Conservation (phyloP, 2,113 vertebrate genomes). For the Pelecanoides urinatrix region DNA sequence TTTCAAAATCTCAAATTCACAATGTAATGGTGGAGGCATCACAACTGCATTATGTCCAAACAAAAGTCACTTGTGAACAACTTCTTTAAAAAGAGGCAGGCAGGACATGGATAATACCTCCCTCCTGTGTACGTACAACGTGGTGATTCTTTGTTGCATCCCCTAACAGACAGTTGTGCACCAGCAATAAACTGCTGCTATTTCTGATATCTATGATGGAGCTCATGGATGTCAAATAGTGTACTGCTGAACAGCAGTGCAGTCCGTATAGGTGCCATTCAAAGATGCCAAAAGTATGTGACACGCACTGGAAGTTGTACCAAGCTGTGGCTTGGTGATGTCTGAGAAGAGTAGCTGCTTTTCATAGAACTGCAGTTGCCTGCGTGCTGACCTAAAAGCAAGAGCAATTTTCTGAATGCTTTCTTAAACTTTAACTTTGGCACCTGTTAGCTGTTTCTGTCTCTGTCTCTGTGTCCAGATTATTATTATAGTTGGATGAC, state of each 20-base stretch:
- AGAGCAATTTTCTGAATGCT: neutral
- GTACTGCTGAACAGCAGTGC: neutral
- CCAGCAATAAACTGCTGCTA: neutral
- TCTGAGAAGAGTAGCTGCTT: neutral
- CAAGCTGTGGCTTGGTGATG: neutral
- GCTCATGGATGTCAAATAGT: neutral
- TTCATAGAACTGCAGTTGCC: neutral
- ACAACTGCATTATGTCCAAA: neutral
- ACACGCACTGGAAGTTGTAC: neutral
- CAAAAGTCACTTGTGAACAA: neutral
- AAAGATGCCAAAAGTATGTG: neutral
- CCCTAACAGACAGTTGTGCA: neutral
- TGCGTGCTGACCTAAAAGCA: neutral
- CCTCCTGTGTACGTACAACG: fast-evolving
- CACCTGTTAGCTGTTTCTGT: neutral
- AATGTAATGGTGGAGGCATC: neutral
- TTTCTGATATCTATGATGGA: neutral
- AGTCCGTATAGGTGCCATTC: neutral
- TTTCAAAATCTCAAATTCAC: neutral
- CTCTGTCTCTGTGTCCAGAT: neutral
- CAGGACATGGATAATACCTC: neutral
- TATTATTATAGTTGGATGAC: neutral
- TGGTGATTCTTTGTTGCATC: neutral
- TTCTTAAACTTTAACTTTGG: neutral
- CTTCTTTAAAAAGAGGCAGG: neutral